Base-by-base conservation (phyloP, 1,140 invertebrate species). In the Cydia splendana region DNA sequence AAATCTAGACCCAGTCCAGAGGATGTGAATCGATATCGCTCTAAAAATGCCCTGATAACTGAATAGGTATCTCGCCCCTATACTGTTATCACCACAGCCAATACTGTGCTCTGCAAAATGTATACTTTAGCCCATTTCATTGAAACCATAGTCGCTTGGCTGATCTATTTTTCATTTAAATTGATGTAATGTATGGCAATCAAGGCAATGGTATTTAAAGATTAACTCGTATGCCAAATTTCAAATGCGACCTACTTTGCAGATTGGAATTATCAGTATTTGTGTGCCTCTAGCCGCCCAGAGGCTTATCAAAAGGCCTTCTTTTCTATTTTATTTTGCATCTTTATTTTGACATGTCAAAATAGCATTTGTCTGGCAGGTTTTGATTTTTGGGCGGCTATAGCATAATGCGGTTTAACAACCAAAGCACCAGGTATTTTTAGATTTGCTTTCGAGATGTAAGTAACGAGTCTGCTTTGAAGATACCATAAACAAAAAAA, bases 161-260 rank as follows among this genome's bases (percentile, higher is more conserved):
- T 53, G 51, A n/a, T 53, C 51, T 18, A 53, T 53, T 15, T 53
- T 18, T n/a, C 4, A n/a, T 13, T 45, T 53, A 2, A 62, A 15
- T 30, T 0, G n/a, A n/a, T n/a, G n/a, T 24, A 24, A 24, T 24
- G 24, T 24, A 24, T 24, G 2, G 24, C 24, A n/a, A n/a, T n/a
- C n/a, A n/a, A n/a, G n/a, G n/a, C n/a, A n/a, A n/a, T n/a, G n/a
- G n/a, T n/a, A 24, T 24, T 24, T 24, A 24, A 24, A 24, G 2
- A 24, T 24, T 0, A 24, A 24, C 24, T 24, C 24, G 24, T 24
- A 62, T 18, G 57, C 20, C n/a, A 71, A 71, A 42, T 1, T 71
- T 71, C 45, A 71, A 71, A 71, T 71, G 67, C 65, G 65, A 38
- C 65, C 65, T 69, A 69, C 65, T 34, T 38, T 15, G n/a, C 28